Percentiles rank a stretch among this genome's conserved stretches.
Conservation (phyloP, 1,140 invertebrate species). For the Drosophila insularis region DNA sequence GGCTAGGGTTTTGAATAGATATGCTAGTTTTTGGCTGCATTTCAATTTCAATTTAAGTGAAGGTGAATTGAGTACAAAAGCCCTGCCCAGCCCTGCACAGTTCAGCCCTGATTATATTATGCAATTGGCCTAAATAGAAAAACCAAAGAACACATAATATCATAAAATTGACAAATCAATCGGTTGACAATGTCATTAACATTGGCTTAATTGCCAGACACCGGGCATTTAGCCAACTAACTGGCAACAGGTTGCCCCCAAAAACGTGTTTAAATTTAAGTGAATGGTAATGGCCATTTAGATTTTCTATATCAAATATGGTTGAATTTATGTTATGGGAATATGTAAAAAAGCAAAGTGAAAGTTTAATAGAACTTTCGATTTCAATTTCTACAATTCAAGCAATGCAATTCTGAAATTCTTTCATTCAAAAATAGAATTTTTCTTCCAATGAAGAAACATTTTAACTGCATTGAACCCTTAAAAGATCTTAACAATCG, state of each 20-base stretch:
- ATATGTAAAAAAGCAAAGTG: not conserved
- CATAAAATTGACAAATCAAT: not conserved
- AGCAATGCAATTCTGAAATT: no score
- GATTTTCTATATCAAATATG: conserved; percentile 8
- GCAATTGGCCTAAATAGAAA: conserved; percentile 49
- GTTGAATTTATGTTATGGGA: not conserved
- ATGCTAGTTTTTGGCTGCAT: not conserved
- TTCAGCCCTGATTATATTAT: conserved; percentile 25
- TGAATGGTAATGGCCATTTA: conserved; percentile 12
- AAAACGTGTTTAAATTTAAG: conserved; percentile 47
- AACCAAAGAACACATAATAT: conserved; percentile 18
- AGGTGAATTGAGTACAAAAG: not conserved
- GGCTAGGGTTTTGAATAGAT: not conserved
- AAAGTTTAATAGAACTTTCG: not conserved
- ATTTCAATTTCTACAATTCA: not conserved
- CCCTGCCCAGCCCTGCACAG: not conserved
- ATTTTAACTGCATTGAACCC: no score
- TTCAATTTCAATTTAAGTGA: conserved; percentile 3
- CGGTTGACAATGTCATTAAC: conserved; percentile 50
- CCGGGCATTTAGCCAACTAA: conserved; percentile 13
- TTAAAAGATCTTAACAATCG: no score
- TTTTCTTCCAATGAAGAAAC: no score
- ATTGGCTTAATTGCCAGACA: conserved; percentile 15
- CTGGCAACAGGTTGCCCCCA: not conserved
- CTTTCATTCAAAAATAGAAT: no score